A percentile compares a stretch with the other conserved stretches of the same genome.
Evolutionary conservation across 2,797 vertebrate genomes (phyloP).

Genomic region (Petrocephalus sullivani): DNA sequence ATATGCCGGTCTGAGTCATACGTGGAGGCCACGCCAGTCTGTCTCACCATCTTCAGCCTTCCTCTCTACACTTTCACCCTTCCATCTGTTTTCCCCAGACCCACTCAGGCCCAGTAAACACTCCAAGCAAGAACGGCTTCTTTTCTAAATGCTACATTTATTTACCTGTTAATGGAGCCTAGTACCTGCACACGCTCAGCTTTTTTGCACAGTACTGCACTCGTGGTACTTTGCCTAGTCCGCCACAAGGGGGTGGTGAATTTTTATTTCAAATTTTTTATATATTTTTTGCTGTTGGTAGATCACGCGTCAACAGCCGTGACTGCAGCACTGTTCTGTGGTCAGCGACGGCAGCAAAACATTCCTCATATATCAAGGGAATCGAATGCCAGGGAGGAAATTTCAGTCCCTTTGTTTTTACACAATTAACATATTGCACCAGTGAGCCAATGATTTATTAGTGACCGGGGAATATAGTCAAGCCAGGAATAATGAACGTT

Average conservation of each 20-base stretch:
- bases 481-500: neutral
- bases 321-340: neutral
- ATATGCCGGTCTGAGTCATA: slow-evolving; percentile 5
- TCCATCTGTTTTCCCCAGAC: neutral
- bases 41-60: neutral
- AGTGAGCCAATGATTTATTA: slow-evolving; percentile 3
- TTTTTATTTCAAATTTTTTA: neutral
- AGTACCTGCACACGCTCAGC: neutral
- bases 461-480: neutral
- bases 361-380: neutral
- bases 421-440: neutral
- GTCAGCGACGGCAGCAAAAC: neutral
- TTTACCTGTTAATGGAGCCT: neutral
- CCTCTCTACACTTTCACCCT: neutral
- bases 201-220: neutral
- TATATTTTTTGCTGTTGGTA: neutral
- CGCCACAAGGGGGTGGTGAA: neutral
- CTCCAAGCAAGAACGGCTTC: neutral
- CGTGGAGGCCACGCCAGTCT: neutral
- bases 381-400: neutral
- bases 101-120: neutral
- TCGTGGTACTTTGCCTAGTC: neutral
- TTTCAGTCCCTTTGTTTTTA: neutral
- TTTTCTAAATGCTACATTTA: neutral
- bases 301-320: neutral